phyloP scores from a whole-genome alignment of 2,113 vertebrate genomes.

The Triplophysa rosa region DNA sequence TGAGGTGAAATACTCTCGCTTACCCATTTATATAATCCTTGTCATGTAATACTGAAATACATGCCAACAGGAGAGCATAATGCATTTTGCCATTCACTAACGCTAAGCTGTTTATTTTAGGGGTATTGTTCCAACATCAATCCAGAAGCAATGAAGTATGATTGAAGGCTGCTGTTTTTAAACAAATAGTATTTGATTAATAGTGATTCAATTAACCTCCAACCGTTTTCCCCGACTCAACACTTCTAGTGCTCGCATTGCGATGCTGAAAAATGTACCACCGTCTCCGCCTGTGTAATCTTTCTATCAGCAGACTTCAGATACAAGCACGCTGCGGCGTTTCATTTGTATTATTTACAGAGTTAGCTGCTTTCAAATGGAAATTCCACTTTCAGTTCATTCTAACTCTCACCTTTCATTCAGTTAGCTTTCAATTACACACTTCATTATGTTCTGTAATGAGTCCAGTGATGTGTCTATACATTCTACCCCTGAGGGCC shows the following conservation, averaged over 20 bases:
- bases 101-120: constrained; percentile 51
- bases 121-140: constrained; percentile 36
- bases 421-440: constrained; percentile 46
- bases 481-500: constrained; percentile 30
- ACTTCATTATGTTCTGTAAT: constrained; percentile 48
- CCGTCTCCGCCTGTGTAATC: background rate
- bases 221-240: background rate
- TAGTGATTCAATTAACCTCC: background rate
- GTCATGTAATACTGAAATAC: constrained; percentile 44
- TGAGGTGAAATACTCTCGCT: constrained; percentile 42
- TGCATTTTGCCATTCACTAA: constrained; percentile 55
- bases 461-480: constrained; percentile 43
- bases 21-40: constrained; percentile 25
- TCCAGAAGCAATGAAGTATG: constrained; percentile 15
- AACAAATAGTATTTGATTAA: background rate
- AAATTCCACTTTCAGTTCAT: constrained; percentile 20
- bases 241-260: background rate
- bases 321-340: background rate
- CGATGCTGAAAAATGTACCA: background rate
- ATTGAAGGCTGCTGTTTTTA: constrained; percentile 4
- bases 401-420: constrained; percentile 36
- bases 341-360: constrained; percentile 28
- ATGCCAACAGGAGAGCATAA: constrained; percentile 40
- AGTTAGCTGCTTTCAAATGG: constrained; percentile 23
- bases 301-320: no score